A percentile compares a stretch with the other conserved stretches of the same genome.
phyloP scores from a whole-genome alignment of 2,113 vertebrate genomes.

The Pelodiscus sinensis region DNA sequence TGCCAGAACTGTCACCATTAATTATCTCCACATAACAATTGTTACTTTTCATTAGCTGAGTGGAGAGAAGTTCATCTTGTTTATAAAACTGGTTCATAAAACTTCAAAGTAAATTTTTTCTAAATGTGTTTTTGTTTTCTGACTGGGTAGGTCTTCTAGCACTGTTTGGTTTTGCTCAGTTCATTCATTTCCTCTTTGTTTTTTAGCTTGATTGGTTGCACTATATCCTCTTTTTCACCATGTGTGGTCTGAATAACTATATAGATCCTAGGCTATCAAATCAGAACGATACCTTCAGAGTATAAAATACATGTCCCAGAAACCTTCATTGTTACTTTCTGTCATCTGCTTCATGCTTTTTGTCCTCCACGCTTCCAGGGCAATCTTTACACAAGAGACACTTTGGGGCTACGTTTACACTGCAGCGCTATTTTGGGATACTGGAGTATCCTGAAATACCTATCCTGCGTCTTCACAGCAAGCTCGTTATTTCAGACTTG shows the following conservation, averaged over 20 bases:
- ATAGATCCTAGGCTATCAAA: not conserved
- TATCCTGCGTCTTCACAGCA: too few relatives aligned
- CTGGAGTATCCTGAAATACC: too few relatives aligned
- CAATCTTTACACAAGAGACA: not conserved
- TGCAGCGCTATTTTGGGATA: too few relatives aligned
- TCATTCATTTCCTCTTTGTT: slow-evolving; percentile 20
- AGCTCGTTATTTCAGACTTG: too few relatives aligned
- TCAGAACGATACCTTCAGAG: slow-evolving; percentile 7
- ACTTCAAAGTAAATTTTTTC: slow-evolving; percentile 51
- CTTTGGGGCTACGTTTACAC: not conserved
- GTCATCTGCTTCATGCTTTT: slow-evolving; percentile 3
- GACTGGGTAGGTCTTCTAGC: not conserved
- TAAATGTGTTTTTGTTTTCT: not conserved
- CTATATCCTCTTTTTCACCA: slow-evolving; percentile 8
- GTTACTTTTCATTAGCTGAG: slow-evolving; percentile 68
- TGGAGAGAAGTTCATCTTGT: slow-evolving; percentile 64
- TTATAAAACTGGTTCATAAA: slow-evolving; percentile 63
- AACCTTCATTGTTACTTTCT: not conserved
- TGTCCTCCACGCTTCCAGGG: not conserved
- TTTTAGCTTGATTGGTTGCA: slow-evolving; percentile 16
- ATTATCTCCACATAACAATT: slow-evolving; percentile 61
- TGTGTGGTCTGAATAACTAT: slow-evolving; percentile 14
- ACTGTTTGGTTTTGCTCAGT: not conserved
- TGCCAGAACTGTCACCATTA: slow-evolving; percentile 53
- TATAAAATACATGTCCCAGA: not conserved